Conservation (phyloP, 1,140 invertebrate genomes). For the Lordiphosa clarofinis region DNA sequence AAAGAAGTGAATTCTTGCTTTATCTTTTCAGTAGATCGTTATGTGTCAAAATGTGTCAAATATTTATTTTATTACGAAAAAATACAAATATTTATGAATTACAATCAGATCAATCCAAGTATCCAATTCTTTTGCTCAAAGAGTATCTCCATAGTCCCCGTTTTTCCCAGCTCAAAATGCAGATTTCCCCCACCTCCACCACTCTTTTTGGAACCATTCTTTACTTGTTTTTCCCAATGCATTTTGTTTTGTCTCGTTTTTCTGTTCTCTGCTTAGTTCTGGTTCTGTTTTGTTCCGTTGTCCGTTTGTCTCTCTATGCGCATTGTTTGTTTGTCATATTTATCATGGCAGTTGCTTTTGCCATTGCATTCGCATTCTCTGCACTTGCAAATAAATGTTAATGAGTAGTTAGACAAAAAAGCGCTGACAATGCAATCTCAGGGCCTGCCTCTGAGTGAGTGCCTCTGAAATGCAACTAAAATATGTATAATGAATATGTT, state of each 20-base stretch:
- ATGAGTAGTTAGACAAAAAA: slow-evolving; percentile 73
- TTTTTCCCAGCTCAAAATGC: neutral
- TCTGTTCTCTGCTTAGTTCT: slow-evolving; percentile 19
- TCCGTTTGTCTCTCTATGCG: slow-evolving; percentile 46
- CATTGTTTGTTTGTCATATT: slow-evolving; percentile 70
- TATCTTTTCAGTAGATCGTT: too few species aligned
- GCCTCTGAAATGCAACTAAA: slow-evolving; percentile 41
- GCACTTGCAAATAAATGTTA: slow-evolving; percentile 76
- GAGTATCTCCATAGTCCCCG: neutral
- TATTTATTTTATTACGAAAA: too few species aligned
- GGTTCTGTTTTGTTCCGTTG: slow-evolving; percentile 29
- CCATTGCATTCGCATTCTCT: slow-evolving; percentile 56
- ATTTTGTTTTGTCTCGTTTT: slow-evolving; percentile 53
- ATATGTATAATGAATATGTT: slow-evolving; percentile 37
- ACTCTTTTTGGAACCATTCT: slow-evolving; percentile 11
- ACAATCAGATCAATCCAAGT: too few species aligned
- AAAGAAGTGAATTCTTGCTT: too few species aligned
- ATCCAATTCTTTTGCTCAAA: too few species aligned
- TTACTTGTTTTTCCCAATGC: slow-evolving; percentile 52
- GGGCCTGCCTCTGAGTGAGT: slow-evolving; percentile 25
- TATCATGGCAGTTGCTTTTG: slow-evolving; percentile 71
- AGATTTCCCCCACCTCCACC: neutral
- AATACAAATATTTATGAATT: too few species aligned
- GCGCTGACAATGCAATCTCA: slow-evolving; percentile 59
- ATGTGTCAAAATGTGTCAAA: too few species aligned